Percentiles rank a stretch among this genome's conserved stretches.
Evolutionary conservation across 2,797 vertebrate genomes (phyloP).

Genomic region (Dipus sagitta): DNA sequence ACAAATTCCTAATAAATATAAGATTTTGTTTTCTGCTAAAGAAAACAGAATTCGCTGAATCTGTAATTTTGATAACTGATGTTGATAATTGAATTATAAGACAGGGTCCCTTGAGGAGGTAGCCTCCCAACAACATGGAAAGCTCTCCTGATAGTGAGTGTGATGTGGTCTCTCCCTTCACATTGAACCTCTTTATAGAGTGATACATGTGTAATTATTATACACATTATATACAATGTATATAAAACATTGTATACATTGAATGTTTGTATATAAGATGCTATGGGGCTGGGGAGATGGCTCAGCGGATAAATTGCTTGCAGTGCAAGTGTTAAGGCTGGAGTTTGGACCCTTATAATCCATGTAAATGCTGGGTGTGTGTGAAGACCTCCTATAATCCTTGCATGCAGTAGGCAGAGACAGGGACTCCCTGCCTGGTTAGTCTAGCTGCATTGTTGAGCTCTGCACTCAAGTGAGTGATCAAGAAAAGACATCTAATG

Average conservation of each 20-base stretch:
- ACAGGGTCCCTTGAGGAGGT: not conserved
- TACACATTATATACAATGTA: no score
- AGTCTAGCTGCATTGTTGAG: no score
- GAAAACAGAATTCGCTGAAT: not conserved
- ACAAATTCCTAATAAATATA: constrained; percentile 38
- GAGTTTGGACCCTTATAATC: no score
- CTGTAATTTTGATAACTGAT: constrained; percentile 32
- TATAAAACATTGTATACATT: not conserved
- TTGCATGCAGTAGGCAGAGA: no score
- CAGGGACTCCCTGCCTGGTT: no score
- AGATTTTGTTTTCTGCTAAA: constrained; percentile 38
- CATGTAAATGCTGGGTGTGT: no score
- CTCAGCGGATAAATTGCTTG: no score
- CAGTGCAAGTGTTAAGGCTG: no score
- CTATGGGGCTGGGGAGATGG: no score
- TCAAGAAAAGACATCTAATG: no score
- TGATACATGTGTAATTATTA: not conserved
- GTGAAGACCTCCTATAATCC: no score
- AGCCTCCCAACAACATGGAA: not conserved
- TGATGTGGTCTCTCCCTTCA: not conserved
- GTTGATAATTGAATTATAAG: not conserved
- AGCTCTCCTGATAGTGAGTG: not conserved
- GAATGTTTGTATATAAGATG: not conserved
- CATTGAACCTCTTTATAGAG: not conserved
- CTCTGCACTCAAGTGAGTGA: no score